These are phyloP conservation scores for Triplophysa rosa DNA, from an alignment of 2,113 vertebrate genomes.

Conservation along the genomic window DNA sequence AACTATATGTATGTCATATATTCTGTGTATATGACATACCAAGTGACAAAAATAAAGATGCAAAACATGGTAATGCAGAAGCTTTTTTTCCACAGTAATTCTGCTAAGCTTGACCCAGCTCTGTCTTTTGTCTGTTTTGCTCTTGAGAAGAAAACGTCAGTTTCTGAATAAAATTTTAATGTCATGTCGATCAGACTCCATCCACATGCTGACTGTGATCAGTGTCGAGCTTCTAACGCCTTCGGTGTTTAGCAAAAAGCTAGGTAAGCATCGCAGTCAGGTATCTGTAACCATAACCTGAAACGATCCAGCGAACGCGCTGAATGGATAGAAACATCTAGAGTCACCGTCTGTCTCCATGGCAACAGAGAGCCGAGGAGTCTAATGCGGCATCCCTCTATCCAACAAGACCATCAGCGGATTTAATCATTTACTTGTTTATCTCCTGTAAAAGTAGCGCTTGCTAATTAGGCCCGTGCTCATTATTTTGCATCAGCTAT, in stretches of 20 bases:
- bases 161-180: conserved; percentile 54
- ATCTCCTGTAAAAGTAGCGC: conserved; percentile 53
- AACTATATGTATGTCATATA: conserved; percentile 78
- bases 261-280: conserved; percentile 26
- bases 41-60: conserved; percentile 80
- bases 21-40: conserved; percentile 79
- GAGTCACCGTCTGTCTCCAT: conserved; percentile 56
- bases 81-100: conserved; percentile 52
- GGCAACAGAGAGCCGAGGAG: conserved; percentile 54
- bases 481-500: conserved; percentile 62
- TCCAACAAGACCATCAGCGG: conserved; percentile 46
- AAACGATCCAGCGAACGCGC: conserved; percentile 52
- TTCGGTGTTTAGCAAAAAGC: conserved; percentile 18
- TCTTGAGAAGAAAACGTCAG: conserved; percentile 49
- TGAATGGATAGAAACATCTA: conserved; percentile 40
- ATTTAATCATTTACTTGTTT: conserved; percentile 63
- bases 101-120: conserved; percentile 43
- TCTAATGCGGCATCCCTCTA: conserved; percentile 41
- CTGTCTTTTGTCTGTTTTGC: conserved; percentile 53
- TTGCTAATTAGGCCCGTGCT: conserved; percentile 57
- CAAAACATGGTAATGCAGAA: conserved; percentile 71
- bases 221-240: conserved; percentile 30
- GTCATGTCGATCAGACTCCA: conserved; percentile 52
- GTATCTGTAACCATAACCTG: conserved; percentile 40
- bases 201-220: conserved; percentile 30